Conservation (phyloP, 2,888 invertebrate species). For the Sphaerophoria taeniata region DNA sequence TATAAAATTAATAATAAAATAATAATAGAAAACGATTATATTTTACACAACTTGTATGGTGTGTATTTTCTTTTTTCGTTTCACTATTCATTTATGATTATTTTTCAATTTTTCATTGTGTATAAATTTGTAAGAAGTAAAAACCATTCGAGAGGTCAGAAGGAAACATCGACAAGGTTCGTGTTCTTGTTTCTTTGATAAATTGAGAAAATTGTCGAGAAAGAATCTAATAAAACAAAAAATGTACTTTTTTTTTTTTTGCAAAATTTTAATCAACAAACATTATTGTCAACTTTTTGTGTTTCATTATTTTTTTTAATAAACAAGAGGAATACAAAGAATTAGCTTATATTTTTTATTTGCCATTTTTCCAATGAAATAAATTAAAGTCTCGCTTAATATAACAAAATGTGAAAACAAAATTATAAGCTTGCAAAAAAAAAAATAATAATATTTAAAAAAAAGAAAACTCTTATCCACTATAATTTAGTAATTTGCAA, state of each 20-base stretch:
- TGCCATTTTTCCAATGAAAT: constrained; percentile 1
- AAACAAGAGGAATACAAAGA: constrained; percentile 35
- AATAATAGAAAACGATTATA: constrained; percentile 70
- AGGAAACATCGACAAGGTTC: constrained; percentile 48
- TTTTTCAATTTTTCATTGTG: constrained; percentile 28
- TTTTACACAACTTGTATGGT: constrained; percentile 50
- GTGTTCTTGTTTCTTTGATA: constrained; percentile 12
- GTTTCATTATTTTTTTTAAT: constrained; percentile 33
- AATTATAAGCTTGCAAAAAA: constrained; percentile 55
- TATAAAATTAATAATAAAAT: constrained; percentile 73
- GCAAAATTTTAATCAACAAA: constrained; percentile 29
- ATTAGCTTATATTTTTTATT: constrained; percentile 12
- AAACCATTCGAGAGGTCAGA: constrained; percentile 55
- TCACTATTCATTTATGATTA: constrained; percentile 10
- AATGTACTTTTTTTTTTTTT: neutral
- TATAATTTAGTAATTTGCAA: constrained; percentile 69
- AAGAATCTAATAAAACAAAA: constrained; percentile 29
- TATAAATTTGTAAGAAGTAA: constrained; percentile 37
- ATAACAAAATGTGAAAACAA: constrained; percentile 50
- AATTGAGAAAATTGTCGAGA: constrained; percentile 17
- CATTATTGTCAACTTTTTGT: constrained; percentile 33
- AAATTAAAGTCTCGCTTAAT: constrained; percentile 35
- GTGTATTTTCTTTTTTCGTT: constrained; percentile 32
- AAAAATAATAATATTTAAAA: constrained; percentile 27
- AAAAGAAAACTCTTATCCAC: constrained; percentile 61